Base-by-base conservation (phyloP, 2,113 vertebrate species). In the Reinhardtius hippoglossoides region DNA sequence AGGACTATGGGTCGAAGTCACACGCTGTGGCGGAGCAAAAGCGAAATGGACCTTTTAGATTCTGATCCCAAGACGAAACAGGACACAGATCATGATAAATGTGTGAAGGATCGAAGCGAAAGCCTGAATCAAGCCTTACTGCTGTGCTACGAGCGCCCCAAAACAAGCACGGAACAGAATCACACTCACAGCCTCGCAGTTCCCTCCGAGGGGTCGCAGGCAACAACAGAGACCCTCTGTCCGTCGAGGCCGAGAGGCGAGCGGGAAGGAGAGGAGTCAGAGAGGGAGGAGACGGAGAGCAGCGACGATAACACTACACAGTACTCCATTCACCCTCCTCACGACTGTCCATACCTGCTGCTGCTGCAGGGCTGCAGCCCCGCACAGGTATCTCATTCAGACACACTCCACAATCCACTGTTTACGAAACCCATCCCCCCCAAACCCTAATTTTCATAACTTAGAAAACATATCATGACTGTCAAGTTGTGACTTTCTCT, bases 251-350 rank as follows among this genome's bases (percentile, higher is more conserved):
- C 48, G n/a, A 73, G 80, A 5, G 89, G 78, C 56, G 82, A 86
- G 88, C 72, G 71, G n/a, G 92, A 87, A 80, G 83, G 81, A 84
- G 90, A 87, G 70, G 84, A 90, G 86, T 86, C 88, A 0, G 93
- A 95, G 89, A 90, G 91, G 81, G 93, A 94, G 92, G 94, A 95
- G 92, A 93, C 93, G 50, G 93, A 94, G 88, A 94, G 93, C 88
- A 93, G 94, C 57, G 92, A 92, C 58, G 94, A 95, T 75, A 94
- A 89, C 86, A 74, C 67, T 82, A 93, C 94, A 91, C 94, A 93
- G 92, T 95, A 93, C 84, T 94, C 91, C 86, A 93, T 96, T 92
- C 95, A 95, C 81, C 95, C 95, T 16, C 95, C 95, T 56, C 88
- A 89, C 0, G 90, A 95, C 83, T 93, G 93, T 86, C 95, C 94